phyloP scores from a whole-genome alignment of 2,797 vertebrate species.

The Pseudopleuronectes americanus region DNA sequence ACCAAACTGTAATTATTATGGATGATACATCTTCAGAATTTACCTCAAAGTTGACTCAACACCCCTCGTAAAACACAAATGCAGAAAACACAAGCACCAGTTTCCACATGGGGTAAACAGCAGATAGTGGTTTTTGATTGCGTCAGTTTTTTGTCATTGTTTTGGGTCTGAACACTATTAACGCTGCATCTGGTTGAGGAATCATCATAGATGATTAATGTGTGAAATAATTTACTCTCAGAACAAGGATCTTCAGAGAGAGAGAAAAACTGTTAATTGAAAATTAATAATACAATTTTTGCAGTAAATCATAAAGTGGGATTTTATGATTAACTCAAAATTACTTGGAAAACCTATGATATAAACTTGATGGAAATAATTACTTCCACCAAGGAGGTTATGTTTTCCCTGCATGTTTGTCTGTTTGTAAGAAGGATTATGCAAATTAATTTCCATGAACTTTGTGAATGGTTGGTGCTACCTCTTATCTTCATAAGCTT shows the following conservation, averaged over 20 bases:
- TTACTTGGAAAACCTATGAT: slow-evolving; percentile 6
- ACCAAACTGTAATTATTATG: slow-evolving; percentile 23
- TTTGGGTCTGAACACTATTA: not conserved
- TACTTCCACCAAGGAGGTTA: not conserved
- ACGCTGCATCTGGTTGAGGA: not conserved
- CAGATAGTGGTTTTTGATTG: not conserved
- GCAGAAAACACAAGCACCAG: not conserved
- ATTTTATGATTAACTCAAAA: slow-evolving; percentile 14
- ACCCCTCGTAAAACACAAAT: too few species aligned
- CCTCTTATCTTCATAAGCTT: too few species aligned
- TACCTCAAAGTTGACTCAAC: slow-evolving; percentile 33
- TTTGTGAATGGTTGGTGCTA: too few species aligned
- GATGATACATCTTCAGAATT: slow-evolving; percentile 9
- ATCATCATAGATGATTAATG: not conserved
- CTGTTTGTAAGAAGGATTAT: too few species aligned
- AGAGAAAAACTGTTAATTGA: not conserved
- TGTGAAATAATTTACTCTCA: not conserved
- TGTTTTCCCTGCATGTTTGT: too few species aligned
- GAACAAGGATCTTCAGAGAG: not conserved
- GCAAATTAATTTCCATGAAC: too few species aligned
- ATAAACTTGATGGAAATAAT: not conserved
- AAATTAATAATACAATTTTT: not conserved
- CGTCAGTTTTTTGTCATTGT: slow-evolving; percentile 6
- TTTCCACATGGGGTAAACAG: not conserved
- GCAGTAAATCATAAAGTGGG: not conserved